Percentiles rank a stretch among this genome's conserved stretches.
Evolutionary conservation across 2,113 vertebrate species (phyloP).

Genomic region (Periophthalmodon schlosseri): DNA sequence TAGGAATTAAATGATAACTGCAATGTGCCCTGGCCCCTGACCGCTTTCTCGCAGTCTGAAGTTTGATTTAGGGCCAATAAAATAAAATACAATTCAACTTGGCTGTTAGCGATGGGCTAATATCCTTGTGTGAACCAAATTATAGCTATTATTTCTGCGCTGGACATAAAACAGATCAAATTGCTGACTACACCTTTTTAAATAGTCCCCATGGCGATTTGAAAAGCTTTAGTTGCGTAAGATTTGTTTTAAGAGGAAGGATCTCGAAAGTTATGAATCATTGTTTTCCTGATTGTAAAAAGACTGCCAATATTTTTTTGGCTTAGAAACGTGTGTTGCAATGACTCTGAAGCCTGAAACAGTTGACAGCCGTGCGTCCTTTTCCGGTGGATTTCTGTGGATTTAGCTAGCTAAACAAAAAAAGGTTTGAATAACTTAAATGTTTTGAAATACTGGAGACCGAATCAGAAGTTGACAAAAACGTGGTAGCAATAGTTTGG

Average conservation of each 20-base stretch:
- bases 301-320: constrained; percentile 14
- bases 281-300: constrained; percentile 15
- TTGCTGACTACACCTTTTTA: constrained; percentile 1
- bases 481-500: too few relatives aligned
- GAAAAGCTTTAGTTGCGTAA: constrained; percentile 11
- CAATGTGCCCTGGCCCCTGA: not conserved
- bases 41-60: not conserved
- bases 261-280: constrained; percentile 11
- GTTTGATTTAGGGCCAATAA: constrained; percentile 1
- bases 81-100: not conserved
- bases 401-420: too few relatives aligned
- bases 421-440: too few relatives aligned
- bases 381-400: not conserved
- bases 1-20: constrained; percentile 10
- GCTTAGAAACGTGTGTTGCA: constrained; percentile 5
- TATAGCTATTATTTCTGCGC: not conserved
- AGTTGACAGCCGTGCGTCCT: not conserved
- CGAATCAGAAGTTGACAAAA: too few relatives aligned
- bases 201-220: not conserved
- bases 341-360: not conserved
- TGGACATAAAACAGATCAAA: not conserved
- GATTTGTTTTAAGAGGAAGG: constrained; percentile 12
- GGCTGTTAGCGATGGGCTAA: not conserved
- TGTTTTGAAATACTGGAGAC: too few relatives aligned
- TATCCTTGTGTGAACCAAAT: constrained; percentile 5